Evolutionary conservation across 2,113 vertebrate genomes (phyloP).

Genomic region (Entomyzon cyanotis): DNA sequence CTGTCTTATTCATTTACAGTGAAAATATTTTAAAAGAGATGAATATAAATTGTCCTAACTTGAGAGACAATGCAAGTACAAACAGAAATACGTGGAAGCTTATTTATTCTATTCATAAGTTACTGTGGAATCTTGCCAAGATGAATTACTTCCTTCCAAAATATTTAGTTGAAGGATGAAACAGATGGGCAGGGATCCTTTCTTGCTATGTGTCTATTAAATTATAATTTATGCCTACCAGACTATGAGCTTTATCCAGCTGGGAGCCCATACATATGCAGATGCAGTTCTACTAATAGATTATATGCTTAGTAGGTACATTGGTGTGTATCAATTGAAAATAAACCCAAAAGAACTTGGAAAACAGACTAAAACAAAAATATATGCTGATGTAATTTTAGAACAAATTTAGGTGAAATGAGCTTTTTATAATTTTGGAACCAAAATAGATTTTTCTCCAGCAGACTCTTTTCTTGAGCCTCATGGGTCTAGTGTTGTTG

Average conservation of each 20-base stretch:
- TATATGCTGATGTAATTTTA: background rate
- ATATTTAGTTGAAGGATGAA: conserved; percentile 36
- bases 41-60: background rate
- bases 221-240: conserved; percentile 12
- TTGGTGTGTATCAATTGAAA: background rate
- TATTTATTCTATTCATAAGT: background rate
- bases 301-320: background rate
- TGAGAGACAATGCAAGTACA: background rate
- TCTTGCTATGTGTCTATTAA: conserved; percentile 21
- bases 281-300: background rate
- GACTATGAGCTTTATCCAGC: background rate
- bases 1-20: background rate
- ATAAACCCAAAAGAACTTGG: background rate
- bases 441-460: background rate
- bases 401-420: background rate
- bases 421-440: background rate
- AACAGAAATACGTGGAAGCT: background rate
- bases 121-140: background rate
- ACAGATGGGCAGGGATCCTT: conserved; percentile 15
- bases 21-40: background rate
- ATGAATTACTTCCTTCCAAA: conserved; percentile 44
- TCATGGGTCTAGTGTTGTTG: background rate
- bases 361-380: background rate
- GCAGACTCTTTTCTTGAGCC: background rate
- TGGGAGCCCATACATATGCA: background rate